These are phyloP conservation scores for Ia io DNA, from an alignment of 2,113 vertebrate genomes.

Conservation along the genomic window DNA sequence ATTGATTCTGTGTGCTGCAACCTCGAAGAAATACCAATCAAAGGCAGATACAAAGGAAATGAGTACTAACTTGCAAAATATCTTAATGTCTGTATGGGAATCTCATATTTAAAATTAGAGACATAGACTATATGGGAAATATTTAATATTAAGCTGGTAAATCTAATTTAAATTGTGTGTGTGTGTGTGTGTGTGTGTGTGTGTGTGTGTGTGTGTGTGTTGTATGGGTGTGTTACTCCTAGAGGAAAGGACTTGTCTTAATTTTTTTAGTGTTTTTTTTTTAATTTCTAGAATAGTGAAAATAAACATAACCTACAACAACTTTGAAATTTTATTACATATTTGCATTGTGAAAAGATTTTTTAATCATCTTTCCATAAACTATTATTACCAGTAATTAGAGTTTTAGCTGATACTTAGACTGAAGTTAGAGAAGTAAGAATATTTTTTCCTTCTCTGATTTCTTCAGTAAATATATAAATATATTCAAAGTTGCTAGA, in stretches of 20 bases:
- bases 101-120: slow-evolving; percentile 35
- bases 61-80: slow-evolving; percentile 30
- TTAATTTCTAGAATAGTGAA: slow-evolving; percentile 18
- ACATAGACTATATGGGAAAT: neutral
- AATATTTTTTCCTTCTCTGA: neutral
- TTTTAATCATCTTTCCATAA: slow-evolving; percentile 33
- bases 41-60: neutral
- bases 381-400: neutral
- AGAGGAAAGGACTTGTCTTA: neutral
- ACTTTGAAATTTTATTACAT: neutral
- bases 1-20: neutral
- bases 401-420: neutral
- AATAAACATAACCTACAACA: slow-evolving; percentile 1
- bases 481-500: neutral
- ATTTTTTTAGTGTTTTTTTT: neutral
- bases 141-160: neutral
- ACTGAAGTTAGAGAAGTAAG: slow-evolving; percentile 6
- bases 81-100: neutral
- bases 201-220: neutral
- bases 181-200: neutral
- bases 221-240: neutral
- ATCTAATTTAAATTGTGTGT: neutral
- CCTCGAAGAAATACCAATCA: slow-evolving; percentile 29
- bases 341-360: neutral
- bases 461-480: neutral